Evolutionary conservation across 2,888 invertebrate genomes (phyloP), one percentile per base, ranked within the genome.

Genomic region (Chrysotoxum bicinctum): DNA sequence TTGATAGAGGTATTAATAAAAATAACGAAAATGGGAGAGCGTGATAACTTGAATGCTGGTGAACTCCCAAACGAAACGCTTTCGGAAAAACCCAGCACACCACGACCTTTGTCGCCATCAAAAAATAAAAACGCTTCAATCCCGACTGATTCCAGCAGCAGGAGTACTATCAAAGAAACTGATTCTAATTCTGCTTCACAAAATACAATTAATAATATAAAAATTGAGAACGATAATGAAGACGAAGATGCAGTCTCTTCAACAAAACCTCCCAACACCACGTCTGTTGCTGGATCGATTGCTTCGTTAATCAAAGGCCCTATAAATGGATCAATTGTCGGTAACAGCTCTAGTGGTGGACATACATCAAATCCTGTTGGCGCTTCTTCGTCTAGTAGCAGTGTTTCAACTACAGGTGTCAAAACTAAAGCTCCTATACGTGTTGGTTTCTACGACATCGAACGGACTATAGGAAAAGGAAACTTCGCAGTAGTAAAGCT

Each of bases 401-500:
- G 43, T 8, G 2, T 58, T 48, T 35, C 77, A 14, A 69, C 68
- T 62, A 35, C 68, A 10, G 9, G 16, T n/a, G 43, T 43, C 6
- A 89, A 90, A 84, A 93, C 93, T 75, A 95, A 94, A 92, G 94
- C 94, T 89, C 95, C 96, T 89, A 96, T 97, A 91, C 95, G 97
- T 90, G 98, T 99, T 90, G 99, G 99, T 89, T 98, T 98, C 94
- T 99, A 99, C 93, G 98, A 98, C 93, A 98, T 99, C 92, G 98
- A 98, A 93, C 95, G 97, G 91, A 99, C 99, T 90, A 98, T 99
- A 90, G 99, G 99, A 89, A 98, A 98, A 93, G 99, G 99, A 72
- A 99, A 99, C 93, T 99, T 99, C 94, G 99, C 99, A 88, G 98
- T 99, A 89, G 99, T 99, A 89, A 99, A 99, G 93, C 94, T 99